phyloP scores from a whole-genome alignment of 1,140 invertebrate species.

The Calosoma granatense region DNA sequence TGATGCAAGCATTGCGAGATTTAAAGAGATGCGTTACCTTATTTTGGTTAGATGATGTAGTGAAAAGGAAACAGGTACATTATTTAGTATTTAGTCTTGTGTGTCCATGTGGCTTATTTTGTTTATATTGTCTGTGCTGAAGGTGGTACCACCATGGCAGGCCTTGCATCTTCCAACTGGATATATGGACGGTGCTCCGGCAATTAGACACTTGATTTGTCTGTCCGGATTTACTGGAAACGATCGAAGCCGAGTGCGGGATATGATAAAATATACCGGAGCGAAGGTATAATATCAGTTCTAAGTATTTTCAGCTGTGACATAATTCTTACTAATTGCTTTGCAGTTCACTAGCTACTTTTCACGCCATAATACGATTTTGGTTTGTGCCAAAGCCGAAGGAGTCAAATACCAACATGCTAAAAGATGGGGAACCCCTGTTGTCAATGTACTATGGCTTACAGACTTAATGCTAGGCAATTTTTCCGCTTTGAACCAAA shows the following conservation, averaged over 20 bases:
- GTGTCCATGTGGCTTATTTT: no score
- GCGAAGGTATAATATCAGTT: conserved; percentile 51
- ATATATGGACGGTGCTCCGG: conserved; percentile 62
- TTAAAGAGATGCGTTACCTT: conserved; percentile 67
- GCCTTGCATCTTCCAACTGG: conserved; percentile 83
- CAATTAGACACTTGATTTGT: conserved; percentile 60
- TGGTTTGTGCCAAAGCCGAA: conserved; percentile 67
- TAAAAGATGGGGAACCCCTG: conserved; percentile 74
- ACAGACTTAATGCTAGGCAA: conserved; percentile 88
- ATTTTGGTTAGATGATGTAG: conserved; percentile 88
- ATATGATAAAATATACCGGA: conserved; percentile 77
- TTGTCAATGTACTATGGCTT: conserved; percentile 89
- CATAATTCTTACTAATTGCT: background rate
- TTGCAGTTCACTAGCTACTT: conserved; percentile 55
- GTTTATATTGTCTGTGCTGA: no score
- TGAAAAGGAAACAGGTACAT: conserved; percentile 70
- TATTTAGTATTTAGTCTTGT: no score
- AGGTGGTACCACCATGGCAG: conserved; percentile 78
- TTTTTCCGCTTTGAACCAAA: conserved; percentile 67
- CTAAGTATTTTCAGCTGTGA: background rate
- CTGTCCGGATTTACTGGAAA: conserved; percentile 79
- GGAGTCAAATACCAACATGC: conserved; percentile 83
- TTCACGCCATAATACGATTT: conserved; percentile 60
- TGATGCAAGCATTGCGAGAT: conserved; percentile 60
- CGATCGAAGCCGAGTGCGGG: conserved; percentile 66